phyloP scores from a whole-genome alignment of 2,113 vertebrate genomes.

The Parotia lawesii region DNA sequence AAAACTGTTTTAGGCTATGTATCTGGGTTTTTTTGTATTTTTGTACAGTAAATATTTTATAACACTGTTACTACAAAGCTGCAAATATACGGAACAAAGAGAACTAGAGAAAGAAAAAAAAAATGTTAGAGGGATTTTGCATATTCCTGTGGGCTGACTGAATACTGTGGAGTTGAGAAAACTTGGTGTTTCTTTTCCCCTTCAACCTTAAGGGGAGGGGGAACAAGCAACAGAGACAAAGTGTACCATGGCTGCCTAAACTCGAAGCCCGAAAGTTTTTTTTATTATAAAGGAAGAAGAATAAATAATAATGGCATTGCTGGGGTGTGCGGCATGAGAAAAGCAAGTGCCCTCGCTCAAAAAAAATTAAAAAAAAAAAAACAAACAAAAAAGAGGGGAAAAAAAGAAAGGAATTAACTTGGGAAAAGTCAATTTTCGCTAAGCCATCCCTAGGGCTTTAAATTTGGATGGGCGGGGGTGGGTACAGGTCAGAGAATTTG shows the following conservation, averaged over 20 bases:
- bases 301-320: slow-evolving; percentile 62
- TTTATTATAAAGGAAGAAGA: slow-evolving; percentile 20
- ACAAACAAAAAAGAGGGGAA: neutral
- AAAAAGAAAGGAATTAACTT: neutral
- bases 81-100: slow-evolving; percentile 58
- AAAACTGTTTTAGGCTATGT: slow-evolving; percentile 63
- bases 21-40: slow-evolving; percentile 60
- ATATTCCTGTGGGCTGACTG: slow-evolving; percentile 73
- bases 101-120: slow-evolving; percentile 56
- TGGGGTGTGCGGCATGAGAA: slow-evolving; percentile 61
- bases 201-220: slow-evolving; percentile 14
- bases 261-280: slow-evolving; percentile 23
- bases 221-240: slow-evolving; percentile 59
- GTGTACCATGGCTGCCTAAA: slow-evolving; percentile 35
- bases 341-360: slow-evolving; percentile 45
- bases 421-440: slow-evolving; percentile 14
- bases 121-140: slow-evolving; percentile 68
- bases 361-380: neutral
- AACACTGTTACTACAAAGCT: slow-evolving; percentile 69
- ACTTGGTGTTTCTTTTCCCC: slow-evolving; percentile 56
- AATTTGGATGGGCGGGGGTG: neutral
- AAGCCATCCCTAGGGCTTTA: slow-evolving; percentile 16
- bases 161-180: slow-evolving; percentile 48
- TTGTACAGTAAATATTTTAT: slow-evolving; percentile 66
- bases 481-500: slow-evolving; percentile 33